Evolutionary conservation across 2,113 vertebrate genomes (phyloP), one percentile per base, ranked within the genome.

Genomic region (Dipodomys spectabilis): DNA sequence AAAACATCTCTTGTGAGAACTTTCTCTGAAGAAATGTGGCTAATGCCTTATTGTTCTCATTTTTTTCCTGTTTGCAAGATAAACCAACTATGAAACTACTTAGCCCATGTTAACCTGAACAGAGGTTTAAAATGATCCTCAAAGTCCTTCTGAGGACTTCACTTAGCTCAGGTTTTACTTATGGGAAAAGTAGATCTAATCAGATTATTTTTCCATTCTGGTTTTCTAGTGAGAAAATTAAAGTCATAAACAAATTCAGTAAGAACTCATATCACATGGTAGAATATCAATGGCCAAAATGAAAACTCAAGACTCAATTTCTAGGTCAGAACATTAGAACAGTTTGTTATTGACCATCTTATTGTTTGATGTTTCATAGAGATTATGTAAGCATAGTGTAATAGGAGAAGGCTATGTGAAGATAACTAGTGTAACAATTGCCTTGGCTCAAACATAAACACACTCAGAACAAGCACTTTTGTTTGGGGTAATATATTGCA

Each of bases 161-260:
- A 73, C 49, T 82, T 83, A 88, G 30, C 19, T 74, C 22, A 85
- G 27, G 72, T 73, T 90, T 88, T 67, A 87, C 82, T 93, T 92
- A 81, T 72, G 23, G n/a, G 27, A 49, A 75, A 92, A 71, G 28
- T 30, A 16, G 53, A 82, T 1, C 28, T 39, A 57, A 0, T 57
- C 62, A 77, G 72, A 45, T 0, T 23, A 18, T 30, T 30, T 72
- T 89, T 85, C 79, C 1, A 71, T 88, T 91, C 10, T 90, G 68
- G 49, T n/a, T 94, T 79, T 30, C n/a, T 82, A 85, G 6, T 88
- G 28, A 27, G 7, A 93, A 90, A 65, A 74, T 74, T 80, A 93
- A 83, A 92, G 28, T 22, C 89, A 45, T 22, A 27, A 32, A 25
- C 71, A 78, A 80, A 45, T 89, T 80, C 79, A 86, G 39, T 80